These are phyloP conservation scores for Lynx canadensis DNA, from an alignment of 2,113 vertebrate species.

Conservation along the genomic window DNA sequence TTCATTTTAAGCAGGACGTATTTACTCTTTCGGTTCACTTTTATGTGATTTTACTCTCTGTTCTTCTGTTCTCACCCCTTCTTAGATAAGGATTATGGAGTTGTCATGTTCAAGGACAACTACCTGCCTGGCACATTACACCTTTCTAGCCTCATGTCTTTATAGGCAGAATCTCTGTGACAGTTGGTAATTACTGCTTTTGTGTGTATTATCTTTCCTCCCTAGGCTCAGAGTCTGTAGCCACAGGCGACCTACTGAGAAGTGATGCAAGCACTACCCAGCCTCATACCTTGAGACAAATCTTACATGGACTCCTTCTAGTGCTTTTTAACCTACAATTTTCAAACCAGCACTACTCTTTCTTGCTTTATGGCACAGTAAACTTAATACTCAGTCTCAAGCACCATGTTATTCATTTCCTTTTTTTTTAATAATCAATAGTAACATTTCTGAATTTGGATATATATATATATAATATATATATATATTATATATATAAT, in stretches of 20 bases:
- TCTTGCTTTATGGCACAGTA: neutral
- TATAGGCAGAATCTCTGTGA: neutral
- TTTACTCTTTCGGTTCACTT: neutral
- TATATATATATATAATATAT: neutral
- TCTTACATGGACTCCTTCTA: neutral
- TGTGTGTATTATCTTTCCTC: neutral
- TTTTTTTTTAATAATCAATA: neutral
- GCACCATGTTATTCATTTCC: neutral
- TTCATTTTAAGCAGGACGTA: neutral
- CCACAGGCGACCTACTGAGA: neutral
- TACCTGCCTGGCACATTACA: neutral
- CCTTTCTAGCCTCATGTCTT: neutral
- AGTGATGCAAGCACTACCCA: neutral
- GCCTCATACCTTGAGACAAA: neutral
- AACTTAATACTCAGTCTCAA: neutral
- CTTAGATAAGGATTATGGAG: too few relatives aligned
- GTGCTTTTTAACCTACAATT: neutral
- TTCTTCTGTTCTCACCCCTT: neutral
- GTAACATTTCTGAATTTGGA: neutral
- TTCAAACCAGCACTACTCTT: neutral
- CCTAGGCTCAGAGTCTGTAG: neutral
- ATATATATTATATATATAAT: neutral
- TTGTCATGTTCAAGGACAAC: neutral
- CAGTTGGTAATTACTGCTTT: neutral
- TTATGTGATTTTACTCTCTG: neutral